These are phyloP conservation scores for Trachelipus rathkii DNA, from an alignment of 1,140 invertebrate genomes.

Conservation along the genomic window DNA sequence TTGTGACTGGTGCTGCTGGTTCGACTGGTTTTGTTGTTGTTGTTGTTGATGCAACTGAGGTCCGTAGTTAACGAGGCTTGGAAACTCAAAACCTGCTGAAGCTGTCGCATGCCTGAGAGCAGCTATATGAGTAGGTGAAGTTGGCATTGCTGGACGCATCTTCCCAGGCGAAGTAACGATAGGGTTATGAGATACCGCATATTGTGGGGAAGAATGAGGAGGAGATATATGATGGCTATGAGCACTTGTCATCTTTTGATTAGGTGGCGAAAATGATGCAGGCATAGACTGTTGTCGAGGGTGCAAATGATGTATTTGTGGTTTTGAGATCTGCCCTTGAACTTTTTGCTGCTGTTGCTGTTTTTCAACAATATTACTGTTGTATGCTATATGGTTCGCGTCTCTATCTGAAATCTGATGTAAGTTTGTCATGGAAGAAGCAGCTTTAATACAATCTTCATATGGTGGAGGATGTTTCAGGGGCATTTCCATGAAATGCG, in stretches of 20 bases:
- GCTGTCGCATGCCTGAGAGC: conserved; percentile 58
- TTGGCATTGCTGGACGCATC: conserved; percentile 67
- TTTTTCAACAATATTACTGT: conserved; percentile 31
- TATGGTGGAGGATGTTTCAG: conserved; percentile 77
- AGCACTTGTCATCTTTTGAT: conserved; percentile 18
- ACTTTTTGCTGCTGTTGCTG: conserved; percentile 49
- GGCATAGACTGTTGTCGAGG: conserved; percentile 52
- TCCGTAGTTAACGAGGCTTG: conserved; percentile 49
- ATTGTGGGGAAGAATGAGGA: conserved; percentile 19
- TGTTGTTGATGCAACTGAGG: conserved; percentile 35
- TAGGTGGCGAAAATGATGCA: conserved; percentile 42
- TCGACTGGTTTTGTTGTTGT: conserved; percentile 51
- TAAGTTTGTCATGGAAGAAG: conserved; percentile 44
- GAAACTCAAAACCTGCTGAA: conserved; percentile 54
- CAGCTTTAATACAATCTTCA: conserved; percentile 76
- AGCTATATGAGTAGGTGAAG: conserved; percentile 89
- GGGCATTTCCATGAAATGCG: conserved; percentile 62
- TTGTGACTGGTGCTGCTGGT: conserved; percentile 46
- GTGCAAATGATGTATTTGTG: conserved; percentile 44
- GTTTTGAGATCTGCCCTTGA: conserved; percentile 21
- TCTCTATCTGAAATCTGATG: conserved; percentile 36
- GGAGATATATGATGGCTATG: conserved; percentile 2
- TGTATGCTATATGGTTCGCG: conserved; percentile 41
- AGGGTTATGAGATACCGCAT: conserved; percentile 22
- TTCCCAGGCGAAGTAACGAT: conserved; percentile 49